These are phyloP conservation scores for Zygothrica quintamaculata DNA, from an alignment of 2,888 invertebrate genomes.

Conservation along the genomic window DNA sequence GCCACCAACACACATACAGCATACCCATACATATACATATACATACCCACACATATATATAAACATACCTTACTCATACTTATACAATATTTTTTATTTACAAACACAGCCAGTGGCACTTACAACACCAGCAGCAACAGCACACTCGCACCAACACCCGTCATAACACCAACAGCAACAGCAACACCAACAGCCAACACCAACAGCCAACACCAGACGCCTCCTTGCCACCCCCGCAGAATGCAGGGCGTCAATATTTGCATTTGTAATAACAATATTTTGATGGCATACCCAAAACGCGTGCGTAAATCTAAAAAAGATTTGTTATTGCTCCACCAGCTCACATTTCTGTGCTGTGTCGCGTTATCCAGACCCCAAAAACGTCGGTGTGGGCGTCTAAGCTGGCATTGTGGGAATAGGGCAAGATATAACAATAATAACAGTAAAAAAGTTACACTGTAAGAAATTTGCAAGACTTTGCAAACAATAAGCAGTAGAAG, in stretches of 20 bases:
- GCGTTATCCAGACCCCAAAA: constrained; percentile 51
- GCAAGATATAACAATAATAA: constrained; percentile 27
- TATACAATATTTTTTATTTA: neutral
- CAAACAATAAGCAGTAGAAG: too few relatives aligned
- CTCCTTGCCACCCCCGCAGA: constrained; percentile 18
- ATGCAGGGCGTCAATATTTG: constrained; percentile 74
- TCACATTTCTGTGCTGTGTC: constrained; percentile 37
- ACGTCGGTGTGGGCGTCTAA: constrained; percentile 29
- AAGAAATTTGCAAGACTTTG: too few relatives aligned
- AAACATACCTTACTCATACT: too few relatives aligned
- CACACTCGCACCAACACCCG: neutral
- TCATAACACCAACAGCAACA: neutral
- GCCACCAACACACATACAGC: constrained; percentile 24
- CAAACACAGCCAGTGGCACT: constrained; percentile 1
- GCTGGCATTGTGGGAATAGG: constrained; percentile 1
- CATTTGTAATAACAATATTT: constrained; percentile 82
- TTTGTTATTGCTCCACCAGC: constrained; percentile 67
- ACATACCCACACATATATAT: constrained; percentile 9
- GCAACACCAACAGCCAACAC: neutral
- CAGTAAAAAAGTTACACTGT: constrained; percentile 5
- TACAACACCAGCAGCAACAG: neutral
- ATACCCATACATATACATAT: constrained; percentile 15
- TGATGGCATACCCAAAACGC: constrained; percentile 66
- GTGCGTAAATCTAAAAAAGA: constrained; percentile 77
- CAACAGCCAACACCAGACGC: neutral